Conservation (phyloP, 2,888 invertebrate species). For the Oscheius sp. region DNA sequence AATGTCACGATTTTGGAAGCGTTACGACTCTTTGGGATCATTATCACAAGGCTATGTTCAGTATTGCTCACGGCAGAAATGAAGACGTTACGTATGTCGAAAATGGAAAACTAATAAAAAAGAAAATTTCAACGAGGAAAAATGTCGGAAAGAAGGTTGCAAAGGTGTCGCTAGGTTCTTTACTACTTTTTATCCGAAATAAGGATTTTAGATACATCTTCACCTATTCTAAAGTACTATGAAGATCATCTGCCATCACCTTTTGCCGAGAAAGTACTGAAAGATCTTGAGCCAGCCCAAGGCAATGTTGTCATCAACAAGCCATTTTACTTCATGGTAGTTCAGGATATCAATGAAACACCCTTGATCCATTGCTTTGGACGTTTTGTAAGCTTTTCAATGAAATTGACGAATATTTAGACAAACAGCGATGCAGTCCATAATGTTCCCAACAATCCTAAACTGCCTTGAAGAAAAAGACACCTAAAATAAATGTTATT, state of each 20-base stretch:
- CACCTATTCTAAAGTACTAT: neutral
- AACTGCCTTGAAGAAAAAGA: too few relatives aligned
- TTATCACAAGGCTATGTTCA: conserved; percentile 30
- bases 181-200: neutral
- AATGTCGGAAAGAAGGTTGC: too few relatives aligned
- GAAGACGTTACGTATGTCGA: too few relatives aligned
- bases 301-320: conserved; percentile 1
- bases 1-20: conserved; percentile 6
- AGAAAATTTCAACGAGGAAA: neutral
- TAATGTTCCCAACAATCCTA: too few relatives aligned
- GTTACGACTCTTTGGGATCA: conserved; percentile 30
- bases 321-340: conserved; percentile 21
- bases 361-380: conserved; percentile 25
- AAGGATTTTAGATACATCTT: neutral
- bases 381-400: neutral
- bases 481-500: too few relatives aligned
- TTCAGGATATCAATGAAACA: conserved; percentile 9
- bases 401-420: too few relatives aligned
- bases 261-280: too few relatives aligned
- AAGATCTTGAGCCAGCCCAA: neutral
- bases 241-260: neutral
- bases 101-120: neutral
- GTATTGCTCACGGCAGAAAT: too few relatives aligned
- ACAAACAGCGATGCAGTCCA: too few relatives aligned
- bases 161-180: neutral